These are phyloP conservation scores for Aurelia aurita complex sp. Pacific DNA, from an alignment of 30 jellyfish, hydroid and myxozoan genomes.

Conservation along the genomic window DNA sequence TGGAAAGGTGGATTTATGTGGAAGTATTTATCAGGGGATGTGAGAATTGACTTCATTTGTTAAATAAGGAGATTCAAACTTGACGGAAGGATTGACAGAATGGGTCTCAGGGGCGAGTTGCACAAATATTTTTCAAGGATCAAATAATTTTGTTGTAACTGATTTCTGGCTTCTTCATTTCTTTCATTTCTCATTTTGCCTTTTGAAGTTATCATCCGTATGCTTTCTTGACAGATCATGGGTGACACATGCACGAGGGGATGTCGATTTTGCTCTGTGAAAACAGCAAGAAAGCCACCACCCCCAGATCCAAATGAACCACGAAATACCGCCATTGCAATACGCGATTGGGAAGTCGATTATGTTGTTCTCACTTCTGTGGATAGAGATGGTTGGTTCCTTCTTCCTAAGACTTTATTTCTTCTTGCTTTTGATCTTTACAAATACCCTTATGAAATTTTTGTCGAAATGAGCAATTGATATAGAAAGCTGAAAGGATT, in stretches of 20 bases:
- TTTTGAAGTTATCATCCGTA: too few species aligned
- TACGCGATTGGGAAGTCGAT: conserved; percentile 83
- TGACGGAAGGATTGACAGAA: too few species aligned
- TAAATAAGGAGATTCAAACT: too few species aligned
- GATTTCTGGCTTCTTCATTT: too few species aligned
- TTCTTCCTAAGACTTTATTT: not conserved
- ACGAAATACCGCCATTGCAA: conserved; percentile 90
- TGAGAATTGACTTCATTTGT: too few species aligned
- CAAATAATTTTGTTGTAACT: too few species aligned
- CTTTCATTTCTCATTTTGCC: too few species aligned
- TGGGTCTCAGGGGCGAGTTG: too few species aligned
- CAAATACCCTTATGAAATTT: not conserved
- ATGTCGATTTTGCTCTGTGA: conserved; percentile 98
- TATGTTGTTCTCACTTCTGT: conserved; percentile 95
- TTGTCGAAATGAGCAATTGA: not conserved
- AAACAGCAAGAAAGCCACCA: conserved; percentile 95
- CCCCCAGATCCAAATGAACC: conserved; percentile 98
- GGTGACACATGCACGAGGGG: conserved; percentile 99
- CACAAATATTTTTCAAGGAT: too few species aligned
- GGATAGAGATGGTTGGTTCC: conserved; percentile 93
- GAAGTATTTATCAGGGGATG: too few species aligned
- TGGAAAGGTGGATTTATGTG: too few species aligned
- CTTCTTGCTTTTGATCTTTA: not conserved
- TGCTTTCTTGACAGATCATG: conserved; percentile 37
- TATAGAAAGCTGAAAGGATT: too few species aligned